Base-by-base conservation (phyloP, 2,888 invertebrate genomes). In the Anaspis maculata region DNA sequence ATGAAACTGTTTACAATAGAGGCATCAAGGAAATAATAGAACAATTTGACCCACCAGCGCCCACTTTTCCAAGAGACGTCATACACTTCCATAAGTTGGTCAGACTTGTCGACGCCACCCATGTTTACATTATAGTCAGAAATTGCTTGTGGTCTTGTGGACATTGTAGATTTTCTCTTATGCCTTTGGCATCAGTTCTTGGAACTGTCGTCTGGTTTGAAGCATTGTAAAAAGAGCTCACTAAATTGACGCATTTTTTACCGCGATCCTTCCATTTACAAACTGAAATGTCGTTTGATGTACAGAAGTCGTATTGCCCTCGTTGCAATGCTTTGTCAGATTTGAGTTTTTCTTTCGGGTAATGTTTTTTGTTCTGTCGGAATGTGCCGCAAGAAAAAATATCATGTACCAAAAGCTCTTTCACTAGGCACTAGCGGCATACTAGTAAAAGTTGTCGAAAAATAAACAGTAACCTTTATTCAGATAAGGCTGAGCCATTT, bases 381-480 rank as follows among this genome's bases (percentile, higher is more conserved):
- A 57, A 39, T 25, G 52, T 56, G 3, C 52, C 54, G 38, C 56
- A 57, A 9, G 43, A 47, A 45, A 55, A 56, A 21, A 52, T 34
- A 16, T 41, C 28, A 15, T 43, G 34, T 13, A 44, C 28, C 26
- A 38, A 27, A 7, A 55, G 37, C 34, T 44, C 41, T 24, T 34
- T n/a, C n/a, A n/a, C n/a, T n/a, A n/a, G n/a, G 23, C 30, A 54
- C 33, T n/a, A 57, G 37, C 13, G 46, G 41, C 23, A 52, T 41
- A 37, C 36, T 41, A 7, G 50, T 41, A 34, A 53, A 50, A 54
- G 33, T 47, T 49, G 33, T 52, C 54, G 41, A 56, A 56, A 39
- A 43, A 54, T 4, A 52, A 25, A 25, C 45, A 49, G 37, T 41
- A 51, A 15, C 50, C 46, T 30, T 39, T 39, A 25, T 31, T 34